Conservation (phyloP, 2,113 vertebrate species). For the Forbesichthys papilliferus region DNA sequence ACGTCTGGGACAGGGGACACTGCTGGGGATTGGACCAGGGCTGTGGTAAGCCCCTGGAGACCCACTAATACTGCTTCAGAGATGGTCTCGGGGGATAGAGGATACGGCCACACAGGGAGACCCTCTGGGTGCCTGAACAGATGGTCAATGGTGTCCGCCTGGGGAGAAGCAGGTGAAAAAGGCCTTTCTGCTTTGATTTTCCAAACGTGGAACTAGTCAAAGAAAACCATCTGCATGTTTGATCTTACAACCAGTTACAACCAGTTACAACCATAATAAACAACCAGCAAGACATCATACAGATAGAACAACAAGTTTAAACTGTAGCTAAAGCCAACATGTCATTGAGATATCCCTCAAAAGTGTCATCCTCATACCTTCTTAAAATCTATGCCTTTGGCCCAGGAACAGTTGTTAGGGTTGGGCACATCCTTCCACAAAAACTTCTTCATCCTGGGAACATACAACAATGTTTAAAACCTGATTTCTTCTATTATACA, state of each 20-base stretch:
- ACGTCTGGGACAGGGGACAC: slow-evolving; percentile 7
- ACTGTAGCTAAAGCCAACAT: not conserved
- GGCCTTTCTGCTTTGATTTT: not conserved
- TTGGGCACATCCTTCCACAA: slow-evolving; percentile 95
- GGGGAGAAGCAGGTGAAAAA: slow-evolving; percentile 42
- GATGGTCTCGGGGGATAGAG: slow-evolving; percentile 82
- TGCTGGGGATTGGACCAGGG: slow-evolving; percentile 35
- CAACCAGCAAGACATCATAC: not conserved
- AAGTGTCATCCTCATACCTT: slow-evolving; percentile 77
- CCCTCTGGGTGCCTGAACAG: slow-evolving; percentile 81
- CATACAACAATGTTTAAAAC: slow-evolving; percentile 13
- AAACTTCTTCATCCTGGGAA: slow-evolving; percentile 88
- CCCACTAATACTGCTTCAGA: slow-evolving; percentile 83
- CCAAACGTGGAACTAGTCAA: too few relatives aligned
- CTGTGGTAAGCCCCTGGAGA: slow-evolving; percentile 44
- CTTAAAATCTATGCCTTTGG: slow-evolving; percentile 89
- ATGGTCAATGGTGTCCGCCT: slow-evolving; percentile 86
- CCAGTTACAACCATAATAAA: not conserved
- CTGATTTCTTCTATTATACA: not conserved
- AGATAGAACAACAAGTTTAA: not conserved
- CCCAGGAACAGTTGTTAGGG: slow-evolving; percentile 96
- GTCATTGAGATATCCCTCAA: not conserved
- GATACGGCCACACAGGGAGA: slow-evolving; percentile 79
- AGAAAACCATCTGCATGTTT: too few relatives aligned
- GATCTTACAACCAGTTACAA: too few relatives aligned